These are phyloP conservation scores for Acrobeloides nanus DNA, from an alignment of 2,888 invertebrate species.

Conservation along the genomic window DNA sequence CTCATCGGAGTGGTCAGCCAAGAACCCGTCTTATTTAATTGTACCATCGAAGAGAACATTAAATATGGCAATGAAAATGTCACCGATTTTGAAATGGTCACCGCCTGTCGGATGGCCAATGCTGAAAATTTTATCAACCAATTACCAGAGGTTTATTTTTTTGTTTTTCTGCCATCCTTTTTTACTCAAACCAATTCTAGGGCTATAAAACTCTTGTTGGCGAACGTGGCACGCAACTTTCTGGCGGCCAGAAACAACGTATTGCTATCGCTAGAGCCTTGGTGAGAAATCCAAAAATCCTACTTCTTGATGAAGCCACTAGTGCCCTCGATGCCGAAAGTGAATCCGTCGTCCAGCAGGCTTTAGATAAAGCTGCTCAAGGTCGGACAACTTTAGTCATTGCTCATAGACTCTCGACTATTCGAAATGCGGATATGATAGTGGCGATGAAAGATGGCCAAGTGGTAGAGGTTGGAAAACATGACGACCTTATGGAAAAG, in stretches of 20 bases:
- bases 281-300: slow-evolving; percentile 26
- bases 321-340: slow-evolving; percentile 34
- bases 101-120: slow-evolving; percentile 54
- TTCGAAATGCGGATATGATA: slow-evolving; percentile 58
- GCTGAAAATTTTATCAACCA: slow-evolving; percentile 55
- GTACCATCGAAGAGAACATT: slow-evolving; percentile 58
- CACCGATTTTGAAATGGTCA: slow-evolving; percentile 30
- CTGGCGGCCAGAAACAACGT: slow-evolving; percentile 35
- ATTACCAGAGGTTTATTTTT: slow-evolving; percentile 7
- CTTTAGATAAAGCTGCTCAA: slow-evolving; percentile 57
- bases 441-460: slow-evolving; percentile 55
- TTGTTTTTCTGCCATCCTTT: neutral
- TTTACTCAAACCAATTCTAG: slow-evolving; percentile 4
- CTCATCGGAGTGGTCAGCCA: slow-evolving; percentile 54
- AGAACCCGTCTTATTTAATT: slow-evolving; percentile 63
- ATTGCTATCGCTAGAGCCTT: slow-evolving; percentile 46
- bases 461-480: slow-evolving; percentile 66
- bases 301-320: slow-evolving; percentile 21
- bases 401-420: slow-evolving; percentile 58
- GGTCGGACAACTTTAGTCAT: slow-evolving; percentile 57
- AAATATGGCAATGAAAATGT: slow-evolving; percentile 50
- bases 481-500: slow-evolving; percentile 63
- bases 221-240: slow-evolving; percentile 25
- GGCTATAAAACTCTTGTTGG: slow-evolving; percentile 28
- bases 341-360: slow-evolving; percentile 54